phyloP scores from a whole-genome alignment of 2,113 vertebrate species.

The Larimichthys polyactis region DNA sequence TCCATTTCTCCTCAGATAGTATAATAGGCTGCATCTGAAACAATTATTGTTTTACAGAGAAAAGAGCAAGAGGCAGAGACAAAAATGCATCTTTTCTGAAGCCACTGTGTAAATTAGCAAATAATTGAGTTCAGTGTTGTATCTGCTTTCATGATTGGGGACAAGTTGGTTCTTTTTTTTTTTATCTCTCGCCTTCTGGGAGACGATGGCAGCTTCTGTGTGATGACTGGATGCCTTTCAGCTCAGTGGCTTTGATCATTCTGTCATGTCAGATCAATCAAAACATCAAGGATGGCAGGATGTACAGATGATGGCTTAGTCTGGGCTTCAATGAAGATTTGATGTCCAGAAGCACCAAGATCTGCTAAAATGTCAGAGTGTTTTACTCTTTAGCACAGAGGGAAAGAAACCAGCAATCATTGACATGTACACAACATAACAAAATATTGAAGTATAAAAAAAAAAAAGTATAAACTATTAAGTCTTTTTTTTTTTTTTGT shows the following conservation, averaged over 20 bases:
- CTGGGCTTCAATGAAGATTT: not conserved
- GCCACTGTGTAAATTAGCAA: slow-evolving; percentile 22
- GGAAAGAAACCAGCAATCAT: not conserved
- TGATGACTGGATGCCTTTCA: slow-evolving; percentile 29
- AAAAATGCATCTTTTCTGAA: not conserved
- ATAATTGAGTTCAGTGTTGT: slow-evolving; percentile 25
- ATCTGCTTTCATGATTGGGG: slow-evolving; percentile 19
- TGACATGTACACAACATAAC: not conserved
- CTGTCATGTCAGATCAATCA: slow-evolving; percentile 51
- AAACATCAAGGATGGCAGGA: slow-evolving; percentile 21
- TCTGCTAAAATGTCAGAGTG: not conserved
- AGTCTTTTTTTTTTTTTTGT: too few relatives aligned
- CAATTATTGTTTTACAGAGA: not conserved
- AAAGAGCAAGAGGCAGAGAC: not conserved
- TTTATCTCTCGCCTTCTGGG: slow-evolving; percentile 2
- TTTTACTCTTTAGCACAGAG: not conserved
- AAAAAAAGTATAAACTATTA: too few relatives aligned
- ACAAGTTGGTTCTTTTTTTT: slow-evolving; percentile 11
- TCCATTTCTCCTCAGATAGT: not conserved
- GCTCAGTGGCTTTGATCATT: slow-evolving; percentile 48
- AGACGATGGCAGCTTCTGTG: not conserved
- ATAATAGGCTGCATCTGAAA: not conserved
- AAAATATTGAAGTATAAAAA: not conserved
- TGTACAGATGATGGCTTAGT: slow-evolving; percentile 21
- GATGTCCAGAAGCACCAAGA: not conserved